These are phyloP conservation scores for Leptinotarsa juncta DNA, from an alignment of 2,888 invertebrate genomes.

Conservation along the genomic window DNA sequence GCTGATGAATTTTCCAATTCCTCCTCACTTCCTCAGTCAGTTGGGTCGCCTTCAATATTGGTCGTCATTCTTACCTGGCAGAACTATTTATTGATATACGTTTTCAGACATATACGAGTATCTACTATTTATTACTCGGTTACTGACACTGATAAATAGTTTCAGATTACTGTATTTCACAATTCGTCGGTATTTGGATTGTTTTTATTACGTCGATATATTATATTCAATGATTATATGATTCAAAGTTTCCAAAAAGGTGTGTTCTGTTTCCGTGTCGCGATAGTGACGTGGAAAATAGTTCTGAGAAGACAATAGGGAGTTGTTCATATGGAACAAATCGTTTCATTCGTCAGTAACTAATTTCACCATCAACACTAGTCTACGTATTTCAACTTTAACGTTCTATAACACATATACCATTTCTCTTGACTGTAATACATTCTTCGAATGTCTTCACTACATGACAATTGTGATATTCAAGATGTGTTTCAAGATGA, in stretches of 20 bases:
- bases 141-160: no score
- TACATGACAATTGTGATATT: no score
- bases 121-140: no score
- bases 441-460: neutral
- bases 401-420: neutral
- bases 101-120: no score
- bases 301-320: neutral
- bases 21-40: no score
- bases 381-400: slow-evolving; percentile 1
- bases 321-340: slow-evolving; percentile 20
- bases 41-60: no score
- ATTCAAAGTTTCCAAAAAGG: neutral
- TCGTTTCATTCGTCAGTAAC: slow-evolving; percentile 9
- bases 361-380: slow-evolving; percentile 17
- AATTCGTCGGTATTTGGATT: neutral
- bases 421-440: neutral
- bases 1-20: no score
- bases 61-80: no score
- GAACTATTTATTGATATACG: no score
- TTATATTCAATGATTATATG: neutral
- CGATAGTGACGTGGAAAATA: neutral
- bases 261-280: neutral
- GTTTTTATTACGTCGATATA: neutral
- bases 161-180: neutral
- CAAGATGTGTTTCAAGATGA: no score